Evolutionary conservation across 2,888 invertebrate species (phyloP), one percentile per base, ranked within the genome.

Genomic region (Pyrochroa serraticornis): DNA sequence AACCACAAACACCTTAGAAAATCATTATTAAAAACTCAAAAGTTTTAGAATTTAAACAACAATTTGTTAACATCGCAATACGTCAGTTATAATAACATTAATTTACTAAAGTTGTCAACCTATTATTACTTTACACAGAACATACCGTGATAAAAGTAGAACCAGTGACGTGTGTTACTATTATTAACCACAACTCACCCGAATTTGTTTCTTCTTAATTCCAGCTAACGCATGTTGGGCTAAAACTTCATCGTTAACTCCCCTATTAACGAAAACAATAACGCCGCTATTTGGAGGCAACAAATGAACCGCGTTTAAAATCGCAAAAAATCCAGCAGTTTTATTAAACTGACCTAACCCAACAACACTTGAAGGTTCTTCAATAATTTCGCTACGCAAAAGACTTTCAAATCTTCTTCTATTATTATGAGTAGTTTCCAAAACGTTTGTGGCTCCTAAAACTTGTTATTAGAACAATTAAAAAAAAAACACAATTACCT

Each of bases 251-350:
- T 59, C 54, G 30, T 37, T 46, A 3, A 84, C 81, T 12, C 81
- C 82, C 33, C 80, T 77, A 54, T 85, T 84, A 0, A 86, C 84
- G 56, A 87, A 81, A 38, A 88, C 75, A 68, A 89, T 83, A 7
- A 88, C 79, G 0, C 85, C 87, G 60, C 85, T 85, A 70, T 86
- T 85, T 62, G 84, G 84, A 0, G 87, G 87, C 48, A 88, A 82
- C 58, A 85, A 67, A 59, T 85, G 83, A 0, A 84, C 83, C 0
- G 87, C 86, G 30, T 84, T 82, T 0, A 85, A 76, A 31, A 87
- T 75, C 0, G 85, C 86, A 45, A 82, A 78, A 81, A 87, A 85
- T 0, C 84, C 83, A 5, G 83, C 83, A 8, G 85, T 85, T 38
- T 79, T 81, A 1, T 76, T 72, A 0, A 74, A 52, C 77, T 1